phyloP scores from a whole-genome alignment of 2,888 invertebrate species.

The Allolobophora icterica region DNA sequence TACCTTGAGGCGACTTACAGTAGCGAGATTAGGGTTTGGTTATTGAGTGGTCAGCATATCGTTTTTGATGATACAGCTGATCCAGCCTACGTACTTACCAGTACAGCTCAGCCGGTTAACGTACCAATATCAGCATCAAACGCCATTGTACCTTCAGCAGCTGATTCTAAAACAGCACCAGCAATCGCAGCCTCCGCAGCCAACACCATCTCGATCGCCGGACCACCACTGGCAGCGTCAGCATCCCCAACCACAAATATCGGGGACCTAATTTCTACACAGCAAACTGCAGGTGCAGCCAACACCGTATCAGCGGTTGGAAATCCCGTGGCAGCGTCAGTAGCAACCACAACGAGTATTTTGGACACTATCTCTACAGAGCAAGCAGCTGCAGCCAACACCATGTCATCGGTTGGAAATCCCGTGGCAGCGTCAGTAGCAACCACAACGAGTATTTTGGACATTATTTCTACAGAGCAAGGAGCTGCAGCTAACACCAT shows the following conservation, averaged over 20 bases:
- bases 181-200: not conserved
- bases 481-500: no score
- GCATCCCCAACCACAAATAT: no score
- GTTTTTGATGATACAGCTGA: not conserved
- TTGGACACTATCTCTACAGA: no score
- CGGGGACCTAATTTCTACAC: no score
- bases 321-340: no score
- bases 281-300: no score
- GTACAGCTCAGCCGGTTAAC: not conserved
- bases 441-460: not conserved
- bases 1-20: no score
- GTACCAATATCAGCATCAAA: not conserved
- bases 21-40: not conserved
- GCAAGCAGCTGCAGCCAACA: not conserved
- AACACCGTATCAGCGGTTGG: no score
- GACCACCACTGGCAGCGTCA: not conserved
- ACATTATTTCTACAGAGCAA: no score
- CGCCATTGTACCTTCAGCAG: not conserved
- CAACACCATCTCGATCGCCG: not conserved
- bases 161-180: not conserved
- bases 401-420: not conserved
- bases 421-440: not conserved
- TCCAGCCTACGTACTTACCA: not conserved
- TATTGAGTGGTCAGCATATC: not conserved
- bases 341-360: no score